Percentiles rank a stretch among this genome's conserved stretches.
Evolutionary conservation across 2,797 vertebrate genomes (phyloP).

Genomic region (Eidolon dupreanum): DNA sequence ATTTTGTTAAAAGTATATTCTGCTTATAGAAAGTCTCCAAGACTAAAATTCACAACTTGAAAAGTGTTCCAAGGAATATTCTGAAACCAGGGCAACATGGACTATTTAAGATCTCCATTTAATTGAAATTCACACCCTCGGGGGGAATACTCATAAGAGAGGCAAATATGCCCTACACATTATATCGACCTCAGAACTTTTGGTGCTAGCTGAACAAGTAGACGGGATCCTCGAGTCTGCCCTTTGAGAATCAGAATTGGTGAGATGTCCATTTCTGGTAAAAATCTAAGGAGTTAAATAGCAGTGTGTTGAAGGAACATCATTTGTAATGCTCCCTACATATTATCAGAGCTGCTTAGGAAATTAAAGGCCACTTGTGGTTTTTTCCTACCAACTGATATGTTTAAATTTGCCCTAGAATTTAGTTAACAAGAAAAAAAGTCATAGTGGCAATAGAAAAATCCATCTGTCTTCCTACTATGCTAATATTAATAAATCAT

Average conservation of each 20-base stretch:
- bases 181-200: background rate
- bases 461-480: conserved; percentile 71
- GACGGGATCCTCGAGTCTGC: background rate
- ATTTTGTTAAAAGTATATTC: conserved; percentile 78
- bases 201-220: conserved; percentile 23
- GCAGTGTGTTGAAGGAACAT: background rate
- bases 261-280: background rate
- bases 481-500: conserved; percentile 58
- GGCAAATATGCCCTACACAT: background rate
- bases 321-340: background rate
- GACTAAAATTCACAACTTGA: conserved; percentile 83
- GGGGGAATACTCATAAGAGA: background rate
- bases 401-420: conserved; percentile 51
- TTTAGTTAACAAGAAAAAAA: conserved; percentile 11
- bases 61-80: conserved; percentile 78
- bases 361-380: conserved; percentile 60
- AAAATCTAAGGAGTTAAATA: background rate
- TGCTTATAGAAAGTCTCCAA: conserved; percentile 79
- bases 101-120: conserved; percentile 64
- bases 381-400: conserved; percentile 13
- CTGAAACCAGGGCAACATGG: conserved; percentile 62
- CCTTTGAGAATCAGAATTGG: background rate
- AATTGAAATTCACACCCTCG: conserved; percentile 68
- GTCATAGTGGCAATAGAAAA: conserved; percentile 27
- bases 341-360: conserved; percentile 20